These are phyloP conservation scores for Phenganax stokvisi DNA, from an alignment of 92 coral and sea anemone genomes.

Conservation along the genomic window DNA sequence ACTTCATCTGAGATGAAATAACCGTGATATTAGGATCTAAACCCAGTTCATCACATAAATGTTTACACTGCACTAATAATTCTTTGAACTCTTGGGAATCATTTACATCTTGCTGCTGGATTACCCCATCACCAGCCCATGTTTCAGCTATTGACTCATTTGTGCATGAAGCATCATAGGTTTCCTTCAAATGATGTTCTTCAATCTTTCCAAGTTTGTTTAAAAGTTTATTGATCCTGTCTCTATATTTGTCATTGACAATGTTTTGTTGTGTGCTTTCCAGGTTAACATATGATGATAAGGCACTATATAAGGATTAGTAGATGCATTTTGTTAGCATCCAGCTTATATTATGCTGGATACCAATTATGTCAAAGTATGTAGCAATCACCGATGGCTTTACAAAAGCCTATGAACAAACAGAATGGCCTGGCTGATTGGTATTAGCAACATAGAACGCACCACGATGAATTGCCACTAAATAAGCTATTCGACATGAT, in stretches of 20 bases:
- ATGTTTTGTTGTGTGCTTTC: not conserved
- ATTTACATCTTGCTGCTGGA: not conserved
- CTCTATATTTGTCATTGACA: not conserved
- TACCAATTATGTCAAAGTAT: no score
- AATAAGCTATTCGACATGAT: no score
- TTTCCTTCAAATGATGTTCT: constrained; percentile 2
- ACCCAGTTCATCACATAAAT: constrained; percentile 32
- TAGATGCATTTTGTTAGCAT: not conserved
- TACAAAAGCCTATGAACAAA: no score
- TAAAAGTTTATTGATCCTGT: constrained; percentile 22
- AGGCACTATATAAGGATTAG: constrained; percentile 27
- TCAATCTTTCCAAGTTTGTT: constrained; percentile 14
- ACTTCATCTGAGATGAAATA: not conserved
- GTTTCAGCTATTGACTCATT: not conserved
- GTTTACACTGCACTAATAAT: not conserved
- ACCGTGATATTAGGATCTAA: constrained; percentile 13
- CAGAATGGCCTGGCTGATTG: no score
- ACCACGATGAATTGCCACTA: no score
- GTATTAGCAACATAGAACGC: no score
- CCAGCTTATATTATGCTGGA: not conserved
- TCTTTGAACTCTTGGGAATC: not conserved
- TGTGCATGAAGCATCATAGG: not conserved
- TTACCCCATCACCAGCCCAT: not conserved
- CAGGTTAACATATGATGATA: constrained; percentile 39
- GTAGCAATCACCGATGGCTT: no score